These are phyloP conservation scores for Siderastrea siderea DNA, from an alignment of 92 coral and sea anemone genomes.

Conservation along the genomic window DNA sequence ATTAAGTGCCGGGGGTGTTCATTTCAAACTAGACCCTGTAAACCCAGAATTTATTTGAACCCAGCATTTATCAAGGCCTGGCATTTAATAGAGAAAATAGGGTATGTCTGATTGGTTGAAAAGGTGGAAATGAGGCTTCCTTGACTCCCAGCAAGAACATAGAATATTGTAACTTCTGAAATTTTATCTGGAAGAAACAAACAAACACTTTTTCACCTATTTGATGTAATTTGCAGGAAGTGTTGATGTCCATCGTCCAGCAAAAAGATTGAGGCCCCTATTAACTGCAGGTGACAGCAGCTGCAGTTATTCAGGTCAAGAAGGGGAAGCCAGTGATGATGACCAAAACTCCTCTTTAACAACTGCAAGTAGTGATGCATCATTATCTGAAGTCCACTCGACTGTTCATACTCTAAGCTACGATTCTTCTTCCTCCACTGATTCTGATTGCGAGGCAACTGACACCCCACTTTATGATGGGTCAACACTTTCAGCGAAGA, in stretches of 20 bases:
- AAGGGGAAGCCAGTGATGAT: background rate
- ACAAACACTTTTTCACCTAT: too few species aligned
- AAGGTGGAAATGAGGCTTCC: too few species aligned
- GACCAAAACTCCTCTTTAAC: background rate
- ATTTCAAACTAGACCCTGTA: too few species aligned
- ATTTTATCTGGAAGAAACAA: too few species aligned
- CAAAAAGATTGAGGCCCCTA: background rate
- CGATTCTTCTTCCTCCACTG: background rate
- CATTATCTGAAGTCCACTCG: slow-evolving; percentile 3
- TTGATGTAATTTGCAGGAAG: background rate
- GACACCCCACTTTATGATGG: slow-evolving; percentile 66
- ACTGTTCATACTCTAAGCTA: background rate
- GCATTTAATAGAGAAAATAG: too few species aligned
- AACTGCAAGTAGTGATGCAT: background rate
- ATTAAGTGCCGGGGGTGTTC: too few species aligned
- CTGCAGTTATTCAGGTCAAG: background rate
- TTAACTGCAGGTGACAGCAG: background rate
- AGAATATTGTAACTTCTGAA: too few species aligned
- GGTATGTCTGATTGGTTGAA: too few species aligned
- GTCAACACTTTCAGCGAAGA: slow-evolving; percentile 54
- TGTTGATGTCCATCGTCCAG: slow-evolving; percentile 1
- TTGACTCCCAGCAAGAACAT: too few species aligned
- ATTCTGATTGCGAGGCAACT: slow-evolving; percentile 17
- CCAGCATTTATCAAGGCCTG: too few species aligned
- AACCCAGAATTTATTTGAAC: too few species aligned